phyloP scores from a whole-genome alignment of 2,888 invertebrate species.

The Yponomeuta plumbellus region DNA sequence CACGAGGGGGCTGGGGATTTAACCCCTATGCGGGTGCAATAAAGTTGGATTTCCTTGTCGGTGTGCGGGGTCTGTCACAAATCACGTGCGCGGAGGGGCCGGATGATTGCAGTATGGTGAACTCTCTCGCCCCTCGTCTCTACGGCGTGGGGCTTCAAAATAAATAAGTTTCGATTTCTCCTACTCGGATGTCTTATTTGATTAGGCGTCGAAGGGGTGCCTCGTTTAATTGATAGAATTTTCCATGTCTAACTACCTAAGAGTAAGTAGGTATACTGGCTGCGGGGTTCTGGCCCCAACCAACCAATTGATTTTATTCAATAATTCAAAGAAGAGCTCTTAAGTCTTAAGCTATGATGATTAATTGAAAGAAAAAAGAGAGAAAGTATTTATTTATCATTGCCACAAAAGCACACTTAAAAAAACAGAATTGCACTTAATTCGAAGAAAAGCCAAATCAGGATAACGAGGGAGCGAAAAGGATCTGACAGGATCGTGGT shows the following conservation, averaged over 20 bases:
- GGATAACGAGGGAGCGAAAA: no score
- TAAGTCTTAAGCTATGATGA: no score
- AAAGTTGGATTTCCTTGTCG: conserved; percentile 7
- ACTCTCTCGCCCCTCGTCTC: conserved; percentile 45
- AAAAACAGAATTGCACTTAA: no score
- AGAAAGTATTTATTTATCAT: no score
- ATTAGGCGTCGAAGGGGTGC: neutral
- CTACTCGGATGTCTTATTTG: neutral
- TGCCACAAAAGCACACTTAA: no score
- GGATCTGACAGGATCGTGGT: no score
- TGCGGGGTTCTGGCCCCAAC: no score
- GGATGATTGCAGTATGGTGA: conserved; percentile 65
- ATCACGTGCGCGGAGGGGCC: conserved; percentile 58
- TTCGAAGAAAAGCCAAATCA: no score
- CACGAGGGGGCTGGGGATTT: neutral
- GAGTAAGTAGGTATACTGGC: no score
- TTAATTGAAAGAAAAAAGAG: no score
- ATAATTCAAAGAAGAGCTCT: no score
- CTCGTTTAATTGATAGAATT: neutral
- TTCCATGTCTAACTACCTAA: neutral
- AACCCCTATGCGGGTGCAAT: neutral
- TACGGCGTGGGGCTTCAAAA: conserved; percentile 38
- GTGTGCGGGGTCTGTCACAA: conserved; percentile 10
- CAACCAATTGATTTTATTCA: no score
- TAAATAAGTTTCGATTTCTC: conserved; percentile 23